These are phyloP conservation scores for Mythimna albipuncta DNA, from an alignment of 2,888 invertebrate species.

Conservation along the genomic window DNA sequence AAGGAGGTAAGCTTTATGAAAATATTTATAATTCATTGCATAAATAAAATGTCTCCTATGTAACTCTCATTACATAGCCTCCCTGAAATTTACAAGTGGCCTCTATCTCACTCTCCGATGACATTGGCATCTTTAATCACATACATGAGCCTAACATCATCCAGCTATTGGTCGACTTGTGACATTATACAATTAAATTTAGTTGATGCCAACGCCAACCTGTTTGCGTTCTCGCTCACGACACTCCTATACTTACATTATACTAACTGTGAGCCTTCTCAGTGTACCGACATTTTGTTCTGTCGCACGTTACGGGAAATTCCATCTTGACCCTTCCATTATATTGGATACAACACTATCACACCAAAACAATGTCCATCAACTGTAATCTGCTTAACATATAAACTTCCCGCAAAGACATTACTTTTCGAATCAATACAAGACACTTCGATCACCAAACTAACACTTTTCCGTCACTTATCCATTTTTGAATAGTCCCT, in stretches of 20 bases:
- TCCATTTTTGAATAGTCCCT: constrained; percentile 86
- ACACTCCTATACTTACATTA: constrained; percentile 80
- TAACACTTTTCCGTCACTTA: constrained; percentile 88
- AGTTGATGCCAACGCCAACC: constrained; percentile 76
- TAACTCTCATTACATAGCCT: constrained; percentile 78
- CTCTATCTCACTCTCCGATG: constrained; percentile 69
- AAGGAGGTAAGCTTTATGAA: constrained; percentile 83
- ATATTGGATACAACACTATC: constrained; percentile 90
- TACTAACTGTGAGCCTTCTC: constrained; percentile 76
- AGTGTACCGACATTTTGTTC: constrained; percentile 78
- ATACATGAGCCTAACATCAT: constrained; percentile 80
- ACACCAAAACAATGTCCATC: constrained; percentile 88
- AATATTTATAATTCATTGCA: constrained; percentile 81
- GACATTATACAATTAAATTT: constrained; percentile 77
- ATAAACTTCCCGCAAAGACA: constrained; percentile 82
- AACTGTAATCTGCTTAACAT: constrained; percentile 76
- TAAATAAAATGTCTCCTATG: constrained; percentile 84
- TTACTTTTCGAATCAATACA: constrained; percentile 75
- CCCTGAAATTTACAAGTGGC: constrained; percentile 79
- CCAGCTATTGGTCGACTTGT: constrained; percentile 75
- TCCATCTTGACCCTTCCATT: constrained; percentile 86
- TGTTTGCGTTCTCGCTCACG: constrained; percentile 72
- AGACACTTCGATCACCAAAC: constrained; percentile 85
- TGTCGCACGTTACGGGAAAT: constrained; percentile 83
- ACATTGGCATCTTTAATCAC: constrained; percentile 77